phyloP scores from a whole-genome alignment of 2,888 invertebrate species.

The Coleophora flavipennella region DNA sequence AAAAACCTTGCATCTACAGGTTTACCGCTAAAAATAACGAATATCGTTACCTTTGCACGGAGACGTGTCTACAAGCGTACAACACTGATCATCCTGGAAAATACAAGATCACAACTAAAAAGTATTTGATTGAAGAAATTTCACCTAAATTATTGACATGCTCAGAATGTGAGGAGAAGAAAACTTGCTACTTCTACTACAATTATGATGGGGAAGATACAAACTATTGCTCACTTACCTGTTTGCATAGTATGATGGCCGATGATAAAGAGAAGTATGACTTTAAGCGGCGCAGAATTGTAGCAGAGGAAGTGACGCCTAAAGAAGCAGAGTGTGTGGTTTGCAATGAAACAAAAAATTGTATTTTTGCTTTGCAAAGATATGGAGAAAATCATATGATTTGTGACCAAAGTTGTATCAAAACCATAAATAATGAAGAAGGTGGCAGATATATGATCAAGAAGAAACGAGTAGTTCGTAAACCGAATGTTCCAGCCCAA shows the following conservation, averaged over 20 bases:
- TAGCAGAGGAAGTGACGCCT: constrained; percentile 48
- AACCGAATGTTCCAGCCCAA: constrained; percentile 6
- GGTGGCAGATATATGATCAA: constrained; percentile 48
- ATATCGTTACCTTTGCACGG: constrained; percentile 53
- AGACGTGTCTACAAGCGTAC: constrained; percentile 60
- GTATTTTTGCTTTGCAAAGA: constrained; percentile 56
- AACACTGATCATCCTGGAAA: constrained; percentile 44
- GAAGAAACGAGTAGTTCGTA: constrained; percentile 27
- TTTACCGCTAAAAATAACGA: constrained; percentile 37
- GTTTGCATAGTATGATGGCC: constrained; percentile 67
- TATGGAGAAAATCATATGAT: constrained; percentile 65
- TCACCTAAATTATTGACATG: constrained; percentile 32
- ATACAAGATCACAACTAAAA: constrained; percentile 38
- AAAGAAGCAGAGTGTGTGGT: constrained; percentile 50
- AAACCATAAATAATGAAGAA: constrained; percentile 52
- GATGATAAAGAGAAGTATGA: constrained; percentile 70
- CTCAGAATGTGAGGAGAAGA: constrained; percentile 59
- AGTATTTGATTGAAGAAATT: constrained; percentile 58
- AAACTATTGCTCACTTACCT: constrained; percentile 68
- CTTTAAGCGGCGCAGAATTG: constrained; percentile 64
- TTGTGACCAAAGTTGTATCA: constrained; percentile 74
- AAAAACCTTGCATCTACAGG: constrained; percentile 41
- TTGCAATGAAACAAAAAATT: constrained; percentile 61
- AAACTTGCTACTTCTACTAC: constrained; percentile 58
- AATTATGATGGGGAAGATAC: constrained; percentile 59